Evolutionary conservation across 2,888 invertebrate species (phyloP), one percentile per base, ranked within the genome.

Genomic region (Drosophila neotestacea): DNA sequence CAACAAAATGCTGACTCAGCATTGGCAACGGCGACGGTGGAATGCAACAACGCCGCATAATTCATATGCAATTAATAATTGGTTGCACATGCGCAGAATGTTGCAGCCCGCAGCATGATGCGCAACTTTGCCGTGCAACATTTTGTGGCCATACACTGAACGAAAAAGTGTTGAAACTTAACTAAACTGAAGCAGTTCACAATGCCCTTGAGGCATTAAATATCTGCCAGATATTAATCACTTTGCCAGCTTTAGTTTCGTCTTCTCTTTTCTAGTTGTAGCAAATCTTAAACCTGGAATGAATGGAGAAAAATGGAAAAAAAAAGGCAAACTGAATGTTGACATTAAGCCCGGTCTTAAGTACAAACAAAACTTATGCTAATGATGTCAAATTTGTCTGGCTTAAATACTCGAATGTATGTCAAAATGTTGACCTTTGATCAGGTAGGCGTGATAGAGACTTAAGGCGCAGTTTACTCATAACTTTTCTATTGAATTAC

Each of bases 1-100:
- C 67, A 54, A 61, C 58, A 78, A 83, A 71, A 70, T 73, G 86
- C 86, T 85, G 85, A 85, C 86, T 85, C 86, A 86, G 85, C 68
- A 48, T 46, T 68, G 50, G 73, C 75, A 61, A 13, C 63, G 22
- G 22, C 22, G 22, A 22, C 22, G 22, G 22, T 22, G 22, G 22
- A 47, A 46, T 30, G 7, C 67, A 74, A 39, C 68, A 62, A 59
- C 70, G 71, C 67, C 78, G 76, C 79, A 88, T 88, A 88, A 89
- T 88, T 88, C 89, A 88, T 88, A 83, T 86, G 89, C 89, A 89
- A 89, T 89, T 89, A 89, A 89, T 89, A 89, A 89, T 89, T 88
- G 89, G 88, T 87, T 88, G 86, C 87, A 81, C 83, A 84, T 80
- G 85, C 81, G 77, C 86, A 79, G 73, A 80, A 76, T 80, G 78